Evolutionary conservation across 2,797 vertebrate species (phyloP).

Genomic region (Epinephelus coioides): DNA sequence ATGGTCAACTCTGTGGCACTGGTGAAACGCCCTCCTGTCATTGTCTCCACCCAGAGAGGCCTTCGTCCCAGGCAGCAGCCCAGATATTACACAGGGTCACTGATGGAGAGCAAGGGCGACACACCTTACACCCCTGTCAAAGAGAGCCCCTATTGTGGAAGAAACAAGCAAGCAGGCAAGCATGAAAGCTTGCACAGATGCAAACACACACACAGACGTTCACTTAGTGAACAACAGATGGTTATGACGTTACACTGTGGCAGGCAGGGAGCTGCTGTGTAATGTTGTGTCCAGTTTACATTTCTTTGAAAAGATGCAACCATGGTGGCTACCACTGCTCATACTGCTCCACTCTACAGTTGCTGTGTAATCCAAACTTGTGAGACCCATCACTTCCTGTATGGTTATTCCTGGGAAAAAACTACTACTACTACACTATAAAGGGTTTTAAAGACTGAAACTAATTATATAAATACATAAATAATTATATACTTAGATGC

Average conservation of each 20-base stretch:
- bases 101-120: slow-evolving; percentile 34
- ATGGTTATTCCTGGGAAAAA: background rate
- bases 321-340: background rate
- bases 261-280: background rate
- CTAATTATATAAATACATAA: too few species aligned
- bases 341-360: too few species aligned
- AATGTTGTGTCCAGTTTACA: background rate
- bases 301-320: background rate
- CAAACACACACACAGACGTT: background rate
- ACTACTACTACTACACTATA: background rate
- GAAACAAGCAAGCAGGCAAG: slow-evolving; percentile 18
- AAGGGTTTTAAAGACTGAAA: too few species aligned
- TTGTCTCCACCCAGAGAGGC: slow-evolving; percentile 23
- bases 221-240: slow-evolving; percentile 43
- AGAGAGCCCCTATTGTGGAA: background rate
- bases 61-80: slow-evolving; percentile 36
- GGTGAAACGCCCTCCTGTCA: slow-evolving; percentile 41
- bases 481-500: too few species aligned
- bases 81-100: slow-evolving; percentile 57
- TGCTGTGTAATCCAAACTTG: background rate
- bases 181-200: slow-evolving; percentile 2
- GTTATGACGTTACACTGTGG: slow-evolving; percentile 1
- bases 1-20: slow-evolving; percentile 29
- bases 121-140: slow-evolving; percentile 21
- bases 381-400: background rate